Evolutionary conservation across 2,888 invertebrate genomes (phyloP).

Genomic region (Carterocephalus palaemon): DNA sequence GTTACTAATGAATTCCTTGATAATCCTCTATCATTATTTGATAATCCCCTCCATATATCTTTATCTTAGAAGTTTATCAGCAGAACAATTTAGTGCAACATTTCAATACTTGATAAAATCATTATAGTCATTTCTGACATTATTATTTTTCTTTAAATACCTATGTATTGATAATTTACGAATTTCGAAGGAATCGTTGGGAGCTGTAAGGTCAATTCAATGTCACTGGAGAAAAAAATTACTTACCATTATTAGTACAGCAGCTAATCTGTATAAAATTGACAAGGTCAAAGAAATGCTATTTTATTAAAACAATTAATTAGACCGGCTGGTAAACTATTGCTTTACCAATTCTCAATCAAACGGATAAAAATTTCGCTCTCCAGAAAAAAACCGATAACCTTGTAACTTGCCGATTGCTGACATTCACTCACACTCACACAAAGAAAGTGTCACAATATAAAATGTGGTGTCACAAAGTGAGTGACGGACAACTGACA

Average conservation of each 20-base stretch:
- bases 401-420: no score
- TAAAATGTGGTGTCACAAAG: no score
- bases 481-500: no score
- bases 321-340: conserved; percentile 5
- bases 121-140: background rate
- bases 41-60: conserved; percentile 24
- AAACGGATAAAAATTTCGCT: conserved; percentile 1
- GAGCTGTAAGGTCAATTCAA: conserved; percentile 60
- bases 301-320: background rate
- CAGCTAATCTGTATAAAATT: background rate
- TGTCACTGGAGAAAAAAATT: conserved; percentile 51
- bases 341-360: background rate
- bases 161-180: background rate
- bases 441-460: no score
- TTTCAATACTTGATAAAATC: no score
- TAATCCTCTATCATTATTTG: conserved; percentile 23
- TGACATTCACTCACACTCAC: no score
- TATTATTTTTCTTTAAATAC: background rate
- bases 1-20: conserved; percentile 8
- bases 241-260: conserved; percentile 49
- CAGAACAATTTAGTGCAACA: background rate
- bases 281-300: no score
- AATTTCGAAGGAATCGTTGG: background rate
- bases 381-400: conserved; percentile 4
- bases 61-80: conserved; percentile 13